phyloP scores from a whole-genome alignment of 2,888 invertebrate genomes.

The Apotomis capreana region DNA sequence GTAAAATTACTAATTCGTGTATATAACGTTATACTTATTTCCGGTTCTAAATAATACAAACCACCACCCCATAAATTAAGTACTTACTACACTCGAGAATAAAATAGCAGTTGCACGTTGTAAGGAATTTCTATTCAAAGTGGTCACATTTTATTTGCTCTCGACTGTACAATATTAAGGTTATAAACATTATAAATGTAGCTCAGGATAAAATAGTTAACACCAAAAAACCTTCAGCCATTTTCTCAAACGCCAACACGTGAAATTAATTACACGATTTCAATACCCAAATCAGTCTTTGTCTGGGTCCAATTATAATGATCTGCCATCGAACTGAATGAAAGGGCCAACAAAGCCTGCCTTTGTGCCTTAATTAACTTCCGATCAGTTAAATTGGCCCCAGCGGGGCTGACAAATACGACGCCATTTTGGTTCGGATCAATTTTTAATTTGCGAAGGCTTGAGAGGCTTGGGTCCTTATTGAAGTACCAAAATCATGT shows the following conservation, averaged over 20 bases:
- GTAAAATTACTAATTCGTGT: too few relatives aligned
- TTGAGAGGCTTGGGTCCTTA: not conserved
- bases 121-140: too few relatives aligned
- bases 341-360: constrained; percentile 20
- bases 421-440: constrained; percentile 23
- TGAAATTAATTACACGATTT: constrained; percentile 23
- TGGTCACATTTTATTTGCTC: too few relatives aligned
- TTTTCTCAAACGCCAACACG: constrained; percentile 6
- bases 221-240: not conserved
- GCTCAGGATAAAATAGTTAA: not conserved
- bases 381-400: constrained; percentile 37
- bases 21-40: too few relatives aligned
- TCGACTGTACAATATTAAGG: too few relatives aligned
- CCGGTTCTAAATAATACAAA: too few relatives aligned
- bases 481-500: not conserved
- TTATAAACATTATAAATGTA: too few relatives aligned
- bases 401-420: constrained; percentile 29
- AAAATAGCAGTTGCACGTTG: too few relatives aligned
- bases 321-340: constrained; percentile 20
- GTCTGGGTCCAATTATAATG: constrained; percentile 25
- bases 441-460: constrained; percentile 32
- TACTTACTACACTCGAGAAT: too few relatives aligned
- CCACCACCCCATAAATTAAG: too few relatives aligned
- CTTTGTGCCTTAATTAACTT: constrained; percentile 40
- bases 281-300: constrained; percentile 24